Evolutionary conservation across 2,888 invertebrate genomes (phyloP).

Genomic region (Limulus polyphemus): DNA sequence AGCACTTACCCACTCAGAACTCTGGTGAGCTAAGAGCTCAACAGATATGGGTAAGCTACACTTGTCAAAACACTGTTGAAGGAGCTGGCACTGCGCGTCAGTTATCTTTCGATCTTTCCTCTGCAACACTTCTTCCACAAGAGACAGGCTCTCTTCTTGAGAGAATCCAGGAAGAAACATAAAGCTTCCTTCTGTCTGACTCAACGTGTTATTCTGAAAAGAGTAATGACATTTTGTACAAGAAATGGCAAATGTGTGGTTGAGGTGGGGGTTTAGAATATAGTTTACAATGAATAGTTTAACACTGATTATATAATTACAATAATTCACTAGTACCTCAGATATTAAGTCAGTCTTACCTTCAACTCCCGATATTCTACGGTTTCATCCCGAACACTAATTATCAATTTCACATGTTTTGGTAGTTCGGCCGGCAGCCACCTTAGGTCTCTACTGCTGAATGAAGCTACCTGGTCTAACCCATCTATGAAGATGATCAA

Average conservation of each 20-base stretch:
- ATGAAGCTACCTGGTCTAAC: constrained; percentile 48
- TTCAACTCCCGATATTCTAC: constrained; percentile 13
- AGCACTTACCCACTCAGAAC: constrained; percentile 8
- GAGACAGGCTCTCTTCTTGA: no score
- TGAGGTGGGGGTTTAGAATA: no score
- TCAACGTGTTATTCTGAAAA: no score
- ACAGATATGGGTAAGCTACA: not conserved
- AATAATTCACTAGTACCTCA: no score
- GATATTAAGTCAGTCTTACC: constrained; percentile 4
- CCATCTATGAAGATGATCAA: constrained; percentile 63
- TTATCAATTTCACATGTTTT: constrained; percentile 58
- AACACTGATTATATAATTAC: no score
- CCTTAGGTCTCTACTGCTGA: constrained; percentile 49
- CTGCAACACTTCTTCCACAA: no score
- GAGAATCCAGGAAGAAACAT: no score
- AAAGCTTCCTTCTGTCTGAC: no score
- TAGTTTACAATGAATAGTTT: no score
- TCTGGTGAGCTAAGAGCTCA: not conserved
- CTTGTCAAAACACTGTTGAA: not conserved
- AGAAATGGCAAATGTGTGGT: no score
- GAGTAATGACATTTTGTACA: no score
- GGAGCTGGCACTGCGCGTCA: not conserved
- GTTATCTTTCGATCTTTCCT: not conserved
- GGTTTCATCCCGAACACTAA: constrained; percentile 51
- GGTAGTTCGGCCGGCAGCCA: constrained; percentile 67